Base-by-base conservation (phyloP, 2,888 invertebrate genomes). In the Nomada lathburiana region DNA sequence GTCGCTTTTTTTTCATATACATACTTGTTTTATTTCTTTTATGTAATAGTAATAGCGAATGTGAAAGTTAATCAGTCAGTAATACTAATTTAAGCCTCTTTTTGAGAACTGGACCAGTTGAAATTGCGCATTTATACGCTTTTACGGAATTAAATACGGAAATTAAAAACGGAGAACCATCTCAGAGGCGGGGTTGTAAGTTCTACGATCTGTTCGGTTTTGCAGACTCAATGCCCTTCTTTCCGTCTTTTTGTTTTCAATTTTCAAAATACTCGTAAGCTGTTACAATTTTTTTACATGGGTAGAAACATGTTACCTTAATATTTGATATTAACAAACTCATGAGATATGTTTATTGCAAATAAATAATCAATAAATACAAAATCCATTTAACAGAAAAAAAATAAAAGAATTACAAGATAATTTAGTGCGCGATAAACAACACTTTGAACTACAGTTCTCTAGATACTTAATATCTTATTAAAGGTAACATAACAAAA, bases 31-130 rank as follows among this genome's bases (percentile, higher is more conserved):
- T 60, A 62, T 71, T 52, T 20, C 18, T 89, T 85, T 86, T 83
- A 81, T 86, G 81, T 76, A 84, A 82, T 86, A 88, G 83, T 82
- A 71, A 85, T 83, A 90, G 84, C 82, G 74, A 87, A 81, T 83
- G 83, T 86, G 80, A 84, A 88, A 85, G 86, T 86, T 85, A 83
- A 84, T 88, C 86, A 84, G 85, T 89, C 84, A 82, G 83, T 82
- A 72, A 86, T 84, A 74, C 75, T 78, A 85, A 75, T 81, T 82
- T 83, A 85, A 86, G 83, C 75, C 78, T 86, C 85, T 80, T 69
- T 78, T 73, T 64, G 60, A 78, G 68, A 76, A 73, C 68, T 69
- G 73, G 60, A 83, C 59, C 78, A 78, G 74, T 76, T 74, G 68
- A 71, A 71, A 80, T 55, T 64, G 59, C 59, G 55, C 72, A 65